Percentiles rank a stretch among this genome's conserved stretches.
Conservation (phyloP, 2,113 vertebrate species). For the Callopanchax toddi region DNA sequence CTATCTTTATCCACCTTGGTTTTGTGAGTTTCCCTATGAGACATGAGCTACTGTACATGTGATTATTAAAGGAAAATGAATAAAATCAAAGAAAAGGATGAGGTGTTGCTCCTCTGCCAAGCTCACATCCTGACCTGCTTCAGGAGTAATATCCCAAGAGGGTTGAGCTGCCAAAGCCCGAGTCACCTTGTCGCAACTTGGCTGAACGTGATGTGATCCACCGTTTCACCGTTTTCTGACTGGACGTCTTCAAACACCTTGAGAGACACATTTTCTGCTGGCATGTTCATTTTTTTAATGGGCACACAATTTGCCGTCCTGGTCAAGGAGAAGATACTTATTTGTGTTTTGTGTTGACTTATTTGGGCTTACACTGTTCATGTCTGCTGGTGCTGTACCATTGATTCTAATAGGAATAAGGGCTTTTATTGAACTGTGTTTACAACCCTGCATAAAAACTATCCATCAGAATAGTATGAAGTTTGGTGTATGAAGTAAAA, state of each 20-base stretch:
- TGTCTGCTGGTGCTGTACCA: slow-evolving; percentile 1
- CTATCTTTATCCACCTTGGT: too few relatives aligned
- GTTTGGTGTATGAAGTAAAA: neutral
- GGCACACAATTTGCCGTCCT: slow-evolving; percentile 20
- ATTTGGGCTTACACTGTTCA: too few relatives aligned
- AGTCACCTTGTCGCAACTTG: slow-evolving; percentile 55
- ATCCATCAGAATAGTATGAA: neutral
- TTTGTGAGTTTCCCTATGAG: too few relatives aligned
- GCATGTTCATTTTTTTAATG: slow-evolving; percentile 17
- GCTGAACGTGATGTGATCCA: neutral
- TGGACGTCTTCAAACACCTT: slow-evolving; percentile 22
- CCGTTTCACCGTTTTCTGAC: slow-evolving; percentile 21
- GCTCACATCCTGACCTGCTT: slow-evolving; percentile 10
- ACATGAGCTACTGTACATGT: neutral
- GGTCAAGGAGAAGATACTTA: slow-evolving; percentile 9
- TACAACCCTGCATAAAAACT: neutral
- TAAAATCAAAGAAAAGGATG: slow-evolving; percentile 7
- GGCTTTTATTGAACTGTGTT: neutral
- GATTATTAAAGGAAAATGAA: slow-evolving; percentile 11
- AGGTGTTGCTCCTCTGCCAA: slow-evolving; percentile 20
- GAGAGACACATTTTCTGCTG: slow-evolving; percentile 5
- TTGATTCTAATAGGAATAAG: slow-evolving; percentile 15
- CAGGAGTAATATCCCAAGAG: slow-evolving; percentile 19
- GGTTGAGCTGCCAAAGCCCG: slow-evolving; percentile 39
- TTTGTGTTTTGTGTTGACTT: neutral